Evolutionary conservation across 64 coral and sea anemone species (phyloP).

Genomic region (Pachyseris speciosa): DNA sequence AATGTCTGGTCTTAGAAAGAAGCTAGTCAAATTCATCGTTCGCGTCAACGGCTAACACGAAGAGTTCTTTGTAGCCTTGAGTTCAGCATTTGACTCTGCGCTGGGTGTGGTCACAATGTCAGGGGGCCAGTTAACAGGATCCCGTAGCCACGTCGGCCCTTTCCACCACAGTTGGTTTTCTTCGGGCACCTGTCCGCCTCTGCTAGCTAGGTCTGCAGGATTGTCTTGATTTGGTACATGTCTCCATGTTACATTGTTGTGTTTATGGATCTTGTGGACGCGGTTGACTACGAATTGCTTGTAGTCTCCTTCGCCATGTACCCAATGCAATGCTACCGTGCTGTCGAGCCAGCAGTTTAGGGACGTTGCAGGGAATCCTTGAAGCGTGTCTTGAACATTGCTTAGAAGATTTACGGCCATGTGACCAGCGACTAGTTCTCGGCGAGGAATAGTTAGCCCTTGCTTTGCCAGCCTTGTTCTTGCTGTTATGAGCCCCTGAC

Average conservation of each 20-base stretch:
- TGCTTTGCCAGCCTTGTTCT: neutral
- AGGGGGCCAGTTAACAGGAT: neutral
- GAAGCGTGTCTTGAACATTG: too few species aligned
- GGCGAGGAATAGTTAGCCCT: neutral
- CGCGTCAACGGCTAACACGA: too few species aligned
- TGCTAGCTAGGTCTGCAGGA: neutral
- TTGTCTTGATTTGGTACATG: neutral
- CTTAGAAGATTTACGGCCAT: neutral
- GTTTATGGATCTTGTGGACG: neutral
- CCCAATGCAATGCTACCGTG: neutral
- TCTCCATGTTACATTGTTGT: neutral
- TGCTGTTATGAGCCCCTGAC: neutral
- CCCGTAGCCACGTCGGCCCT: neutral
- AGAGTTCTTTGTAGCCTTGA: too few species aligned
- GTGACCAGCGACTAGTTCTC: neutral
- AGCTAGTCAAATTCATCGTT: too few species aligned
- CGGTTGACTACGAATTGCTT: neutral
- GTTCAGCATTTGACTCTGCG: slow-evolving; percentile 18
- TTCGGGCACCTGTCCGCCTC: neutral
- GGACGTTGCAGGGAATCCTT: neutral
- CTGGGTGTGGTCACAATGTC: neutral
- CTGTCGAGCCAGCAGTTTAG: neutral
- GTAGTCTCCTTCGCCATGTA: neutral
- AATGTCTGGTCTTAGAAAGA: too few species aligned
- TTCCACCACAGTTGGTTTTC: neutral